Percentiles rank a stretch among this genome's conserved stretches.
phyloP scores from a whole-genome alignment of 2,888 invertebrate genomes.

The Panzeria rudis region DNA sequence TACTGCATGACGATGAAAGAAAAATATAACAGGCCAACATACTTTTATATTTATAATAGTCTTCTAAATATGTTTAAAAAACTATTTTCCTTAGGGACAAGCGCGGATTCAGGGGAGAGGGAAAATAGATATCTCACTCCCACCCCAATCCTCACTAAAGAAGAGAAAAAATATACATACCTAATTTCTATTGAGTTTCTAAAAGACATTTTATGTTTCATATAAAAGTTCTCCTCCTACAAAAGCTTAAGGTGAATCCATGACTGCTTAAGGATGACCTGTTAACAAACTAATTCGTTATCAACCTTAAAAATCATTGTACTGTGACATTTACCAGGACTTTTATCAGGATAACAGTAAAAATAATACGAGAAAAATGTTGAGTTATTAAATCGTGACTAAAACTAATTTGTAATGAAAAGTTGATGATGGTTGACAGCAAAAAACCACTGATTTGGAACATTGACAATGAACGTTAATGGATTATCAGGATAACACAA shows the following conservation, averaged over 20 bases:
- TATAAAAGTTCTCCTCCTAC: too few relatives aligned
- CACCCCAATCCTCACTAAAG: too few relatives aligned
- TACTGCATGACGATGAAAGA: background rate
- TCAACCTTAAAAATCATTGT: constrained; percentile 41
- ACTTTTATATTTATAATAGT: background rate
- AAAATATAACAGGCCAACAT: background rate
- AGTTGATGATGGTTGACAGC: constrained; percentile 38
- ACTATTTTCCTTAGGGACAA: background rate
- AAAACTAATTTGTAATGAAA: constrained; percentile 52
- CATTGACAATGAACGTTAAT: constrained; percentile 13
- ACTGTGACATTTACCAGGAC: constrained; percentile 52
- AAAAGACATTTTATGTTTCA: too few relatives aligned
- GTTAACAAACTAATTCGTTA: background rate
- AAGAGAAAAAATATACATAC: too few relatives aligned
- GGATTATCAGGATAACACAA: constrained; percentile 44
- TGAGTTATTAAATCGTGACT: constrained; percentile 34
- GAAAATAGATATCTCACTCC: too few relatives aligned
- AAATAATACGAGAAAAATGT: background rate
- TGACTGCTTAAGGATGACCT: background rate
- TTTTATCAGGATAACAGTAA: constrained; percentile 56
- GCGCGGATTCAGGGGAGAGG: too few relatives aligned
- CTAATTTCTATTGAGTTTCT: too few relatives aligned
- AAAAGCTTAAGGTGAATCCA: too few relatives aligned
- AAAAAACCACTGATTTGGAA: constrained; percentile 51
- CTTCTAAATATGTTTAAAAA: background rate